Percentiles rank a stretch among this genome's conserved stretches.
These are phyloP conservation scores for Neocloeon triangulifer DNA, from an alignment of 1,140 invertebrate genomes.

Conservation along the genomic window DNA sequence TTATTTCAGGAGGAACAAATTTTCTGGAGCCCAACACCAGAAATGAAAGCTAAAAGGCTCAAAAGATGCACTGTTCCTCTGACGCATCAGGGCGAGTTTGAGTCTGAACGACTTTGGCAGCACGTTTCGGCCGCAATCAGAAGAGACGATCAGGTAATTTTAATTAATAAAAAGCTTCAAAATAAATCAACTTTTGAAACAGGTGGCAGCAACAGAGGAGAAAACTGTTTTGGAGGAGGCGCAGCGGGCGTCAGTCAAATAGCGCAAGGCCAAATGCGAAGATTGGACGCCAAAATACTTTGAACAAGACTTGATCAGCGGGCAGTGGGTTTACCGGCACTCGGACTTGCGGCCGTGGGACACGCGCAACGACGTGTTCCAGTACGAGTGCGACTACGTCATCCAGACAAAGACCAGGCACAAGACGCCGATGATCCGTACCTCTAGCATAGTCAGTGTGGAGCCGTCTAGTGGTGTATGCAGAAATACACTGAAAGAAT, in stretches of 20 bases:
- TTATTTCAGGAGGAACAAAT: constrained; percentile 47
- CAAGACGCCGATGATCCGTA: constrained; percentile 35
- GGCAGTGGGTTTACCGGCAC: constrained; percentile 56
- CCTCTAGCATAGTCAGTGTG: constrained; percentile 32
- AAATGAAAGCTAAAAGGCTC: constrained; percentile 43
- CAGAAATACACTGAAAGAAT: no score
- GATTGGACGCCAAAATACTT: constrained; percentile 50
- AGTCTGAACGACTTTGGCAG: constrained; percentile 71
- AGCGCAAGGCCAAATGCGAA: constrained; percentile 31
- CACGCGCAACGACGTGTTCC: constrained; percentile 52
- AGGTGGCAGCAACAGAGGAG: constrained; percentile 61
- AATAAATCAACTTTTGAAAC: no score
- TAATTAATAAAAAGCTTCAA: no score
- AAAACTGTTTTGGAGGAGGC: constrained; percentile 73
- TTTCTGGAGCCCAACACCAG: constrained; percentile 48
- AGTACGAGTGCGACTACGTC: constrained; percentile 51
- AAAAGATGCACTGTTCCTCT: constrained; percentile 55
- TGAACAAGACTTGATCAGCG: constrained; percentile 33
- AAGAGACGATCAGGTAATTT: constrained; percentile 49
- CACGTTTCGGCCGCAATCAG: constrained; percentile 61
- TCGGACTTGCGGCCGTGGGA: constrained; percentile 60
- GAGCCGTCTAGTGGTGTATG: constrained; percentile 24
- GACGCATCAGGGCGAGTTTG: constrained; percentile 50
- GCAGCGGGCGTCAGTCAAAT: constrained; percentile 46
- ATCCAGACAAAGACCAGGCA: constrained; percentile 48